Conservation (phyloP, 2,888 invertebrate genomes). For the Plagodis pulveraria region DNA sequence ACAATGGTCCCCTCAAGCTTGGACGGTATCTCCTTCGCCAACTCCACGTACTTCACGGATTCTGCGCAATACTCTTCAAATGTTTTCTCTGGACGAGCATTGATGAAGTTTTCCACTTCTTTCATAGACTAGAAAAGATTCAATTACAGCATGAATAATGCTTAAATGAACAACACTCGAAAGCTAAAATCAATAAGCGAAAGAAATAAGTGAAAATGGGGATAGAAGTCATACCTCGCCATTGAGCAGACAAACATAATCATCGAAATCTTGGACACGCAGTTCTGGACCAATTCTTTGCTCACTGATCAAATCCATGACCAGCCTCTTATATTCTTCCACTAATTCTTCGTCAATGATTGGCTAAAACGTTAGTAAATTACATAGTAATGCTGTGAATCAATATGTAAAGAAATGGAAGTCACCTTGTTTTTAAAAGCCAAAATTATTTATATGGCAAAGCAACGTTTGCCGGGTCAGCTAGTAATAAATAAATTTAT, state of each 20-base stretch:
- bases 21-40: slow-evolving; percentile 86
- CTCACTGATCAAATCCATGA: slow-evolving; percentile 87
- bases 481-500: too few species aligned
- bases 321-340: slow-evolving; percentile 84
- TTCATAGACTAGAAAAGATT: slow-evolving; percentile 78
- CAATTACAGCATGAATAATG: too few species aligned
- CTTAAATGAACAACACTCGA: too few species aligned
- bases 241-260: slow-evolving; percentile 90
- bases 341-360: slow-evolving; percentile 89
- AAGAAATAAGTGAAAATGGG: not conserved
- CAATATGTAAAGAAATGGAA: too few species aligned
- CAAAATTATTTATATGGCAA: too few species aligned
- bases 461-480: too few species aligned
- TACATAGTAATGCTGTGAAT: too few species aligned
- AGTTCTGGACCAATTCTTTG: slow-evolving; percentile 90
- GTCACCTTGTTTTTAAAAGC: too few species aligned
- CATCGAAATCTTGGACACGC: slow-evolving; percentile 91
- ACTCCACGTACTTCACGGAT: slow-evolving; percentile 86
- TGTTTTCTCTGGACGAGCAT: slow-evolving; percentile 83
- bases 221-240: slow-evolving; percentile 79
- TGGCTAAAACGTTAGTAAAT: slow-evolving; percentile 83
- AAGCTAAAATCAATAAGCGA: too few species aligned
- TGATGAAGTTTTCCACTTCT: slow-evolving; percentile 88
- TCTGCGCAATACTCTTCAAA: slow-evolving; percentile 87
- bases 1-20: slow-evolving; percentile 87